These are phyloP conservation scores for Platalea minor DNA, from an alignment of 2,797 vertebrate species.

Conservation along the genomic window DNA sequence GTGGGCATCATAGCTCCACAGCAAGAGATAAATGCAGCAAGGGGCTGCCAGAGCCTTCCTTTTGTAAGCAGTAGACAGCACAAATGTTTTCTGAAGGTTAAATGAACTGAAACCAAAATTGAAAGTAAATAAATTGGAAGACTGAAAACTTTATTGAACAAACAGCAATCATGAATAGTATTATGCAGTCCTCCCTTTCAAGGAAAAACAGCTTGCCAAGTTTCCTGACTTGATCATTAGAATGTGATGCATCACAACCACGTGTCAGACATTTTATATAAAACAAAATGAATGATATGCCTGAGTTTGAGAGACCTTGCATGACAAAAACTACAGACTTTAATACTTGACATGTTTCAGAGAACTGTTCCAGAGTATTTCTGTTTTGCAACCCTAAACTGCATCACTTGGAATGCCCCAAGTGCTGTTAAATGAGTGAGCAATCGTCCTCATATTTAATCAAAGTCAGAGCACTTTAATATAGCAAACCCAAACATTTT, in stretches of 20 bases:
- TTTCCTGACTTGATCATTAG: background rate
- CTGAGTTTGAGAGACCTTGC: background rate
- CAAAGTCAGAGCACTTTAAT: background rate
- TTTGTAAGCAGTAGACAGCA: conserved; percentile 3
- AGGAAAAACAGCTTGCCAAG: background rate
- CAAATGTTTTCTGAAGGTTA: conserved; percentile 66
- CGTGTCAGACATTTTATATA: background rate
- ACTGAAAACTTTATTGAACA: conserved; percentile 49
- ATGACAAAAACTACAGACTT: background rate
- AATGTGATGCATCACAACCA: background rate
- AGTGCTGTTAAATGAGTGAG: background rate
- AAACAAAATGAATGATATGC: background rate
- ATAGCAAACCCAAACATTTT: background rate
- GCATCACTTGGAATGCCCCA: background rate
- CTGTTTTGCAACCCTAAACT: background rate
- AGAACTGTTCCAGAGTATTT: background rate
- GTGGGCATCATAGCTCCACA: conserved; percentile 27
- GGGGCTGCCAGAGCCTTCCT: conserved; percentile 5
- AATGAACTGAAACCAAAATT: conserved; percentile 60
- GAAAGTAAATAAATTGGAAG: conserved; percentile 66
- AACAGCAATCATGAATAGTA: background rate
- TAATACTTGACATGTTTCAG: background rate
- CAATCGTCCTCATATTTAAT: background rate
- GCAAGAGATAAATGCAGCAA: conserved; percentile 43
- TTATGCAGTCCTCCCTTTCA: background rate